Evolutionary conservation across 2,888 invertebrate species (phyloP).

Genomic region (Diploptera punctata): DNA sequence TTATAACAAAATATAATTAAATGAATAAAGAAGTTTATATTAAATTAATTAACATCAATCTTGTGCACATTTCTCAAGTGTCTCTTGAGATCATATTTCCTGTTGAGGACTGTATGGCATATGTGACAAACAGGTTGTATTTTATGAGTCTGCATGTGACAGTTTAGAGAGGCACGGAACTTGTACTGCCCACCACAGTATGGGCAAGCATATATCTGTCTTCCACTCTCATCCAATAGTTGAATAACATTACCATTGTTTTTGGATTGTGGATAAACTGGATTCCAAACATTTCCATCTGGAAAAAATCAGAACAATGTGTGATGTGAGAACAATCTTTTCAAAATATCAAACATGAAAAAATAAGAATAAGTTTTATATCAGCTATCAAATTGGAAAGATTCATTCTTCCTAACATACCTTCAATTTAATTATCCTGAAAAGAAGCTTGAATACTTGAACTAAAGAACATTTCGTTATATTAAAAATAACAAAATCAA

Average conservation of each 20-base stretch:
- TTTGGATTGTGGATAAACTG: background rate
- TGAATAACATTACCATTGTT: background rate
- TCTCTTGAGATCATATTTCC: conserved; percentile 41
- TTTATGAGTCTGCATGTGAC: conserved; percentile 38
- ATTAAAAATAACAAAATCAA: no score
- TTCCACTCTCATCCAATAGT: background rate
- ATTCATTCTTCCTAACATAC: no score
- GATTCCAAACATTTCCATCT: background rate
- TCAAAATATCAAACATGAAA: no score
- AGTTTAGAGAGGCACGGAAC: conserved; percentile 33
- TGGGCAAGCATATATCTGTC: conserved; percentile 4
- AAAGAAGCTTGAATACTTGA: no score
- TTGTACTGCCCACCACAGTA: conserved; percentile 38
- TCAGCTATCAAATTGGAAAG: no score
- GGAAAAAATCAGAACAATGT: no score
- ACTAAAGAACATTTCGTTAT: no score
- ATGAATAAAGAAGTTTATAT: no score
- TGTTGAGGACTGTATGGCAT: conserved; percentile 40
- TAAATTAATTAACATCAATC: conserved; percentile 11
- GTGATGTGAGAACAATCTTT: no score
- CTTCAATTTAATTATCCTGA: no score
- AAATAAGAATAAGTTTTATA: no score
- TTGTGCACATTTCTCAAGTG: conserved; percentile 39
- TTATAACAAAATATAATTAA: no score
- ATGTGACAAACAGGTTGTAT: conserved; percentile 39